Percentiles rank a stretch among this genome's conserved stretches.
Evolutionary conservation across 1,140 invertebrate genomes (phyloP).

Genomic region (Pollicipes pollicipes): DNA sequence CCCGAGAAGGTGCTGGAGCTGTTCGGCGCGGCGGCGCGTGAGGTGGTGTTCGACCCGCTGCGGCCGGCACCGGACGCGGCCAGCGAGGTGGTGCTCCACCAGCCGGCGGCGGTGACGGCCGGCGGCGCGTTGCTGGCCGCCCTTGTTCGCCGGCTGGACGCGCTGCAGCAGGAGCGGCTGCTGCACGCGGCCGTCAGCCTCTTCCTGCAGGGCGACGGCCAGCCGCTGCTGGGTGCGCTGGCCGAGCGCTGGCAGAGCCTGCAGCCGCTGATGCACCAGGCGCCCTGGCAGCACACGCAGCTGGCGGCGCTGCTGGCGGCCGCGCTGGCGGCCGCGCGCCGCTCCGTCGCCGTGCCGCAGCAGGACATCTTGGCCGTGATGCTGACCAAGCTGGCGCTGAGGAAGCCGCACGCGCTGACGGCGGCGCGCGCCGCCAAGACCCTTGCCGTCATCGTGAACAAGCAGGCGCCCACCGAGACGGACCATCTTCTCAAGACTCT

Average conservation of each 20-base stretch:
- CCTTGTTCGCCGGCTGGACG: not conserved
- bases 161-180: not conserved
- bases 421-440: not conserved
- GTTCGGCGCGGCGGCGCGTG: not conserved
- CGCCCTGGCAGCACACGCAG: conserved; percentile 3
- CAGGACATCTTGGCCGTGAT: not conserved
- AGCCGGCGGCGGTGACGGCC: not conserved
- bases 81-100: not conserved
- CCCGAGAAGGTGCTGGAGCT: not conserved
- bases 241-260: not conserved
- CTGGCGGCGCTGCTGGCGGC: not conserved
- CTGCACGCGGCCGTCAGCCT: not conserved
- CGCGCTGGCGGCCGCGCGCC: not conserved
- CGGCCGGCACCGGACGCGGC: not conserved
- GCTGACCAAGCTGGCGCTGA: not conserved
- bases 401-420: not conserved
- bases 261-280: not conserved
- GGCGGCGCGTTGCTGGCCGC: not conserved
- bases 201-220: not conserved
- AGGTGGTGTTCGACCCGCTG: not conserved
- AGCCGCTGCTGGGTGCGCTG: not conserved
- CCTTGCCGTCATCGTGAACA: not conserved
- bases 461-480: not conserved
- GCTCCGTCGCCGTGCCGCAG: not conserved
- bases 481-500: not conserved